phyloP scores from a whole-genome alignment of 1,140 invertebrate genomes.

The Pseudomyrmex concolor region DNA sequence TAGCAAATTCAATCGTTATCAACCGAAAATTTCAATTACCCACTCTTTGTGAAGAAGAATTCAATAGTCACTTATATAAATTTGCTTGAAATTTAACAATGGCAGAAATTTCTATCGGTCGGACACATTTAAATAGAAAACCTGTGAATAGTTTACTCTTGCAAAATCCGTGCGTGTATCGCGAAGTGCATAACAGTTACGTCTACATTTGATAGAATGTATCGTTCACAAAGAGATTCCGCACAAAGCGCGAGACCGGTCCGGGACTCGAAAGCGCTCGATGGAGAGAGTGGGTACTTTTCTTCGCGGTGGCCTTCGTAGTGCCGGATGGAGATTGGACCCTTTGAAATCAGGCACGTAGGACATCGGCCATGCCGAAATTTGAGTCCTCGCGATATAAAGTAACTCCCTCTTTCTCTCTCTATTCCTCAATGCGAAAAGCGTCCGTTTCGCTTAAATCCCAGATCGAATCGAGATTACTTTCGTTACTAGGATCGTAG shows the following conservation, averaged over 20 bases:
- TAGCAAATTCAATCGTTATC: background rate
- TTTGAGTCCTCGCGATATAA: conserved; percentile 45
- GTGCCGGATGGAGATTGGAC: conserved; percentile 60
- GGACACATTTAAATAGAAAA: conserved; percentile 25
- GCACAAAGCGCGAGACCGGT: conserved; percentile 35
- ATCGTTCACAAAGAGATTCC: conserved; percentile 49
- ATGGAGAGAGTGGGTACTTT: conserved; percentile 36
- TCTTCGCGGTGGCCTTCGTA: conserved; percentile 30
- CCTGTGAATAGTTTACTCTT: conserved; percentile 2
- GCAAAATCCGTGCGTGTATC: conserved; percentile 17
- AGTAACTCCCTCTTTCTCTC: background rate
- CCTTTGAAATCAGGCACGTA: conserved; percentile 54
- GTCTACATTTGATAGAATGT: conserved; percentile 48
- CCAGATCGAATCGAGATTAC: conserved; percentile 19
- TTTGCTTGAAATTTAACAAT: too few relatives aligned
- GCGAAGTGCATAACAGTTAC: conserved; percentile 40
- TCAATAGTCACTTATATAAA: too few relatives aligned
- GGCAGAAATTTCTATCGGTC: background rate
- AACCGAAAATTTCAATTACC: background rate
- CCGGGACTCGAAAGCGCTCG: conserved; percentile 23
- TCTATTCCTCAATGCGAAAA: background rate
- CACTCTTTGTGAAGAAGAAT: background rate
- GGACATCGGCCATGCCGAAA: conserved; percentile 34
- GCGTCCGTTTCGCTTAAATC: conserved; percentile 29
- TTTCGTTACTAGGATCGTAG: background rate